Conservation (phyloP, 2,888 invertebrate species). For the Coelogynopora nodosa region DNA sequence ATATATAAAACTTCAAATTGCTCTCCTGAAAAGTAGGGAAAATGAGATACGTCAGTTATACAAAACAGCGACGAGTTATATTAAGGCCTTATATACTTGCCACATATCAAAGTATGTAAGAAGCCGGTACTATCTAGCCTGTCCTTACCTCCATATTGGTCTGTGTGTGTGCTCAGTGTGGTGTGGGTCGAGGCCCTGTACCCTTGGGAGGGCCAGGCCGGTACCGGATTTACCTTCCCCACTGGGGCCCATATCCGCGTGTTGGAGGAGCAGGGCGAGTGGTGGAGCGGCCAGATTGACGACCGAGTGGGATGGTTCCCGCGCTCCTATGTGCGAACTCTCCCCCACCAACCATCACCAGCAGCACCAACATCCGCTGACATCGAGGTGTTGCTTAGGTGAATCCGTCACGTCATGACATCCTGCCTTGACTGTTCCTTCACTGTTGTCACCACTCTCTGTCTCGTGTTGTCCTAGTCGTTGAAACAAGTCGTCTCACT, state of each 20-base stretch:
- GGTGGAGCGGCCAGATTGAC: constrained; percentile 78
- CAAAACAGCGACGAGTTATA: too few relatives aligned
- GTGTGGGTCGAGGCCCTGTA: constrained; percentile 18
- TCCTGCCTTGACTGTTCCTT: background rate
- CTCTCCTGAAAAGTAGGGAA: too few relatives aligned
- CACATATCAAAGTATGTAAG: too few relatives aligned
- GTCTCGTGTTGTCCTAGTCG: background rate
- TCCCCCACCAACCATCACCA: too few relatives aligned
- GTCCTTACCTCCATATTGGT: too few relatives aligned
- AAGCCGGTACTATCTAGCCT: too few relatives aligned
- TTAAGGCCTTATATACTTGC: too few relatives aligned
- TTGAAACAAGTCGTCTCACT: too few relatives aligned
- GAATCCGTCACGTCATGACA: background rate
- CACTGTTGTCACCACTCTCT: background rate
- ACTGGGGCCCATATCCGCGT: constrained; percentile 1
- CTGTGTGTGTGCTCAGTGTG: too few relatives aligned
- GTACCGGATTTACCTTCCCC: constrained; percentile 1
- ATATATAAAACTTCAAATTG: too few relatives aligned
- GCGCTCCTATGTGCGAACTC: constrained; percentile 73
- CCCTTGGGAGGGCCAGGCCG: constrained; percentile 30
- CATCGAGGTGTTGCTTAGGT: too few relatives aligned
- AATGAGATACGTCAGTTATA: background rate
- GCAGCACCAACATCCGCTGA: too few relatives aligned
- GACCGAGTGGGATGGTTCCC: constrained; percentile 94
- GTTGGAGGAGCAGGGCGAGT: constrained; percentile 24